These are phyloP conservation scores for Bellardia pandia DNA, from an alignment of 2,888 invertebrate genomes.

Conservation along the genomic window DNA sequence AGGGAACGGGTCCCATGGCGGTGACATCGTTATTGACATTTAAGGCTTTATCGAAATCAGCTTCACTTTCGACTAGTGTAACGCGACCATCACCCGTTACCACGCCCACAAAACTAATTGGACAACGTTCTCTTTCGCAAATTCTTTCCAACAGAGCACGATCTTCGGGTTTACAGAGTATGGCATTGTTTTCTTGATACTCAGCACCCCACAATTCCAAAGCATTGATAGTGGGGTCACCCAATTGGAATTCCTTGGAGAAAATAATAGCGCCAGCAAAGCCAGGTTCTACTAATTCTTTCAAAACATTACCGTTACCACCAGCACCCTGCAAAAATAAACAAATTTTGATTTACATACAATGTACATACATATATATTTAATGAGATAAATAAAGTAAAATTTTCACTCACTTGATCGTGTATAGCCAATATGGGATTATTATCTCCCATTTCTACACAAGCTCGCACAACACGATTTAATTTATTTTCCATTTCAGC, in stretches of 20 bases:
- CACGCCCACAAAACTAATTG: slow-evolving; percentile 95
- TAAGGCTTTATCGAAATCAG: slow-evolving; percentile 83
- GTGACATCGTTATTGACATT: slow-evolving; percentile 79
- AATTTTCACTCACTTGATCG: slow-evolving; percentile 87
- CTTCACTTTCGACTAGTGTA: slow-evolving; percentile 87
- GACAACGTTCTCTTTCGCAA: slow-evolving; percentile 94
- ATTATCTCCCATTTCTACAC: slow-evolving; percentile 91
- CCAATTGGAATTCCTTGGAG: slow-evolving; percentile 93
- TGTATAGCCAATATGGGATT: slow-evolving; percentile 98
- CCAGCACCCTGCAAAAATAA: slow-evolving; percentile 90
- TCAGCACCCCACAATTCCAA: slow-evolving; percentile 99
- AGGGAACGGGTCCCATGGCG: slow-evolving; percentile 87
- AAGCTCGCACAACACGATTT: slow-evolving; percentile 96
- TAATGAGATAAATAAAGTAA: background rate
- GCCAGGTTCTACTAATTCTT: slow-evolving; percentile 96
- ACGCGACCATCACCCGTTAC: slow-evolving; percentile 94
- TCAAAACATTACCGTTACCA: slow-evolving; percentile 98
- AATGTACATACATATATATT: no score
- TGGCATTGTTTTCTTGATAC: slow-evolving; percentile 97
- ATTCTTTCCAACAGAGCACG: slow-evolving; percentile 88
- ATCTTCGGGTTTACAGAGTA: slow-evolving; percentile 90
- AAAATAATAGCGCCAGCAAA: slow-evolving; percentile 94
- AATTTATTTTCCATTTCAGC: slow-evolving; percentile 99
- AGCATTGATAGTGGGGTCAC: slow-evolving; percentile 96
- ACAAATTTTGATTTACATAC: background rate